Percentiles rank a stretch among this genome's conserved stretches.
Conservation (phyloP, 2,113 vertebrate genomes). For the Eleginops maclovinus region DNA sequence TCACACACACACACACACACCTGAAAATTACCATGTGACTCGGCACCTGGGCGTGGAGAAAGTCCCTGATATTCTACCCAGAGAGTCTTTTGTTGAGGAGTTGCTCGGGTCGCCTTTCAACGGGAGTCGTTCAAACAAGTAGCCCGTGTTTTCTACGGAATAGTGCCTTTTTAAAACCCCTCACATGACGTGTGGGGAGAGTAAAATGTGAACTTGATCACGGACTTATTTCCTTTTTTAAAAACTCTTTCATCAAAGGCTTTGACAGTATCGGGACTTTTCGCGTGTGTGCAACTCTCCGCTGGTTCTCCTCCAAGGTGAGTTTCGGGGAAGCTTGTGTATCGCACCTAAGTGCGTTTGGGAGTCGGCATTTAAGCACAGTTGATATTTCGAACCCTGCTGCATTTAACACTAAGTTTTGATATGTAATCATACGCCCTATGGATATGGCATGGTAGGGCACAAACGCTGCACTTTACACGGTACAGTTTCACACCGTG, state of each 20-base stretch:
- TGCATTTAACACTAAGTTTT: conserved; percentile 38
- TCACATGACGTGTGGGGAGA: conserved; percentile 42
- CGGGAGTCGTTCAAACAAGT: conserved; percentile 29
- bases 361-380: background rate
- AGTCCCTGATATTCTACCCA: conserved; percentile 56
- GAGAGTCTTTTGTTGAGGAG: conserved; percentile 70
- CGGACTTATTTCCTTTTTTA: conserved; percentile 58
- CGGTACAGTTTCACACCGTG: background rate
- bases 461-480: background rate
- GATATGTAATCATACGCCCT: conserved; percentile 7
- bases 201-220: conserved; percentile 79
- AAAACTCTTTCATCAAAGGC: conserved; percentile 24
- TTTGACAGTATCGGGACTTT: conserved; percentile 48
- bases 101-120: conserved; percentile 51
- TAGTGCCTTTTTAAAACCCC: conserved; percentile 66
- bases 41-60: conserved; percentile 86
- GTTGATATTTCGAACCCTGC: conserved; percentile 14
- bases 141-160: conserved; percentile 55
- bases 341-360: conserved; percentile 5
- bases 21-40: conserved; percentile 85
- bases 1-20: conserved; percentile 76
- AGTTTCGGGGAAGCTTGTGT: conserved; percentile 61
- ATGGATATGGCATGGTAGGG: background rate
- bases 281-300: conserved; percentile 42
- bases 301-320: conserved; percentile 75